Base-by-base conservation (phyloP, 2,888 invertebrate genomes). In the Pediacus dermestoides region DNA sequence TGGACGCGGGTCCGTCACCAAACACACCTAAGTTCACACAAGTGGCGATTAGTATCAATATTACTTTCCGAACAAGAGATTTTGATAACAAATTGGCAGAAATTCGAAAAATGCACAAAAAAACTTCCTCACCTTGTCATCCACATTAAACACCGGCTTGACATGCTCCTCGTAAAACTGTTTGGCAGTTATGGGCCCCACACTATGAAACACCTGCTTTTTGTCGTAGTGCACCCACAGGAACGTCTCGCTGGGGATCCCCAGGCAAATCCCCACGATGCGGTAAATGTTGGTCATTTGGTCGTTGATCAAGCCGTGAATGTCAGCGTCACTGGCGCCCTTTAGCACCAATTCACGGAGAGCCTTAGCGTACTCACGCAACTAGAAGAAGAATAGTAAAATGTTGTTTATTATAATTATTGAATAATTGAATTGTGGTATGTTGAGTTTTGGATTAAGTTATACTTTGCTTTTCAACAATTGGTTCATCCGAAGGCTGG, bases 201-300 rank as follows among this genome's bases (percentile, higher is more conserved):
- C 68, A 7, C 71, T 76, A 44, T 84, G 78, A 68, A 81, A 88
- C 7, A 72, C 71, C 67, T 90, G 90, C 16, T 75, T 74, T 63
- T 90, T 91, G 61, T 86, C 88, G 66, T 89, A 89, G 68, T 82
- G 93, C 55, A 86, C 87, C 79, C 85, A 92, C 1, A 78, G 83
- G 61, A 93, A 85, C 12, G 76, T 81, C 45, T 83, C 79, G 22
- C 82, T 79, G 1, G 93, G 92, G 13, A 86, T 80, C 16, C 88
- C 90, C 45, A 93, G 68, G 58, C 90, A 91, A 37, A 91, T 89
- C 16, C 83, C 85, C 32, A 89, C 81, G 34, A 93, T 81, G 55
- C 86, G 78, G 82, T 58, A 91, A 11, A 93, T 78, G 55, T 84
- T 76, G 1, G 72, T 71, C 76, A 89, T 85, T 69, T 89, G 88